Evolutionary conservation across 2,797 vertebrate genomes (phyloP).

Genomic region (Euthynnus affinis): DNA sequence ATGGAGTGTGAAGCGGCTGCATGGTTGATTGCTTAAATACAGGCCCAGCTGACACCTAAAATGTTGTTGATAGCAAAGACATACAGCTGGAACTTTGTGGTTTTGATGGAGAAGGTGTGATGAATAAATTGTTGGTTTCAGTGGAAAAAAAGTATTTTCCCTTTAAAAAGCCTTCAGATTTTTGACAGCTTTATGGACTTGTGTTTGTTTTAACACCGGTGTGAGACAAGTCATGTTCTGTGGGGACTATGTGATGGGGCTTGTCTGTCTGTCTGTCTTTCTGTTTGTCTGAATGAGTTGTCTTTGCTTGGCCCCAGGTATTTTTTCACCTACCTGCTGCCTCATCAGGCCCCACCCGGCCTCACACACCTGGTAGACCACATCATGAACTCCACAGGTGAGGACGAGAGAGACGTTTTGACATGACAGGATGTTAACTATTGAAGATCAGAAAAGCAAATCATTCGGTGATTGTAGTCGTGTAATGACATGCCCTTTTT

Average conservation of each 20-base stretch:
- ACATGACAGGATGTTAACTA: constrained; percentile 56
- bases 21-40: constrained; percentile 51
- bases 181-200: constrained; percentile 73
- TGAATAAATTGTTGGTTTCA: constrained; percentile 52
- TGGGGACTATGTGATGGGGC: constrained; percentile 65
- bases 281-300: constrained; percentile 50
- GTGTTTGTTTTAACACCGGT: constrained; percentile 64
- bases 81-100: constrained; percentile 45
- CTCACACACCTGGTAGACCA: constrained; percentile 88
- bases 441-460: constrained; percentile 64
- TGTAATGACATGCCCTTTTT: constrained; percentile 65
- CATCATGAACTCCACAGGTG: constrained; percentile 93
- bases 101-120: constrained; percentile 45
- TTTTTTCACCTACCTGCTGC: constrained; percentile 95
- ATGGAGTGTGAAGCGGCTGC: constrained; percentile 37
- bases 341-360: constrained; percentile 90
- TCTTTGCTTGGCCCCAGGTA: constrained; percentile 85
- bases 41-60: constrained; percentile 55
- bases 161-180: constrained; percentile 20
- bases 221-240: constrained; percentile 68
- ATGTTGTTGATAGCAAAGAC: constrained; percentile 42
- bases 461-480: constrained; percentile 50
- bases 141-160: constrained; percentile 20
- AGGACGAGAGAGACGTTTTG: constrained; percentile 57
- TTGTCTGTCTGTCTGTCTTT: constrained; percentile 53